Percentiles rank a stretch among this genome's conserved stretches.
These are phyloP conservation scores for Marronus borbonicus DNA, from an alignment of 2,888 invertebrate species.

Conservation along the genomic window DNA sequence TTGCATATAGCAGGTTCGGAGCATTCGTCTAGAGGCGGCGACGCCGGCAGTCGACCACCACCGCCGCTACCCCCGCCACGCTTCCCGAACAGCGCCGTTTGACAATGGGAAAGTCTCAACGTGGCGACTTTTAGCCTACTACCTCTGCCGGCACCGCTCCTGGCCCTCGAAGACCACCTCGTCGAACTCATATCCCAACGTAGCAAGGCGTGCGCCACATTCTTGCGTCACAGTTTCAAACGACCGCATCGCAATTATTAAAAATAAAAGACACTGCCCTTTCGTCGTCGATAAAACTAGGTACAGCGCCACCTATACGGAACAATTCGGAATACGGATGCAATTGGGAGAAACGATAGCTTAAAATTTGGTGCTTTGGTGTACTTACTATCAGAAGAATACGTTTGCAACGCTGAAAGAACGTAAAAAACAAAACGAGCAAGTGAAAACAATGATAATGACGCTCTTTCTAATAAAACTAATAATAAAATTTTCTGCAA, in stretches of 20 bases:
- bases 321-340: slow-evolving; percentile 9
- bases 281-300: slow-evolving; percentile 6
- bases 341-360: background rate
- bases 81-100: slow-evolving; percentile 85
- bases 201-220: slow-evolving; percentile 79
- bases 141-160: slow-evolving; percentile 69
- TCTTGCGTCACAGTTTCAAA: slow-evolving; percentile 79
- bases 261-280: slow-evolving; percentile 52
- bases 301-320: slow-evolving; percentile 1
- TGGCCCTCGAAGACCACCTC: slow-evolving; percentile 75
- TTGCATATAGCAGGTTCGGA: slow-evolving; percentile 84
- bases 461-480: slow-evolving; percentile 21
- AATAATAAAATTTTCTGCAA: slow-evolving; percentile 11
- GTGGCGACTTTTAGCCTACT: slow-evolving; percentile 72
- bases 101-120: slow-evolving; percentile 83
- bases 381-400: background rate
- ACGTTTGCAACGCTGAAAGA: background rate
- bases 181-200: slow-evolving; percentile 74
- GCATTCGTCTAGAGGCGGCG: slow-evolving; percentile 86
- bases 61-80: slow-evolving; percentile 87
- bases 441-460: background rate
- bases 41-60: slow-evolving; percentile 81
- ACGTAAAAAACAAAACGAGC: slow-evolving; percentile 1
- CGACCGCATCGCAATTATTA: slow-evolving; percentile 61
- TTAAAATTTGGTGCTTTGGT: background rate